Evolutionary conservation across 1,140 invertebrate genomes (phyloP).

Genomic region (Venustaconcha ellipsiformis): DNA sequence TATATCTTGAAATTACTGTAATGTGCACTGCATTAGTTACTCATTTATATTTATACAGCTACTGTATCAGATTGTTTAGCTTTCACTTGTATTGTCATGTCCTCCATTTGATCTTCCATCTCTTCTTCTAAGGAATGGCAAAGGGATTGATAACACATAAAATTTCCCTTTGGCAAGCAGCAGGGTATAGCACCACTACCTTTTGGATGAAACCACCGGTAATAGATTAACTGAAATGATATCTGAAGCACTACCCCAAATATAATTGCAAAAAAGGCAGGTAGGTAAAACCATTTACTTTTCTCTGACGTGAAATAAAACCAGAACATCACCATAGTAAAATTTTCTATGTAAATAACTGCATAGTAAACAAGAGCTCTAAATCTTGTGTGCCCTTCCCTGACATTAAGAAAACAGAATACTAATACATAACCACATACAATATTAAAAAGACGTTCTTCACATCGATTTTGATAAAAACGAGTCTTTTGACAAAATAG

Average conservation of each 20-base stretch:
- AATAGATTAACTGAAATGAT: constrained; percentile 55
- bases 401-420: constrained; percentile 80
- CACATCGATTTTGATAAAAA: constrained; percentile 51
- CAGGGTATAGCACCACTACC: constrained; percentile 24
- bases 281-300: constrained; percentile 60
- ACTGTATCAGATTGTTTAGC: no score
- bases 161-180: constrained; percentile 14
- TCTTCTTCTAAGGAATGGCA: constrained; percentile 35
- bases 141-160: constrained; percentile 34
- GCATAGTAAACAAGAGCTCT: constrained; percentile 75
- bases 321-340: constrained; percentile 73
- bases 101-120: no score
- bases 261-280: constrained; percentile 52
- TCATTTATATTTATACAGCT: no score
- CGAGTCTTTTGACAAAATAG: constrained; percentile 76
- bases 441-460: constrained; percentile 75
- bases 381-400: constrained; percentile 75
- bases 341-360: constrained; percentile 76
- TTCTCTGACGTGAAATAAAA: constrained; percentile 60
- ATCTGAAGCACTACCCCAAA: constrained; percentile 53
- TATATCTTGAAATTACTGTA: no score
- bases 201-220: constrained; percentile 57
- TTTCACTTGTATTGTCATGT: no score
- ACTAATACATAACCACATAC: constrained; percentile 80
- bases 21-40: no score